phyloP scores from a whole-genome alignment of 2,888 invertebrate species.

The Agonum fuliginosum region DNA sequence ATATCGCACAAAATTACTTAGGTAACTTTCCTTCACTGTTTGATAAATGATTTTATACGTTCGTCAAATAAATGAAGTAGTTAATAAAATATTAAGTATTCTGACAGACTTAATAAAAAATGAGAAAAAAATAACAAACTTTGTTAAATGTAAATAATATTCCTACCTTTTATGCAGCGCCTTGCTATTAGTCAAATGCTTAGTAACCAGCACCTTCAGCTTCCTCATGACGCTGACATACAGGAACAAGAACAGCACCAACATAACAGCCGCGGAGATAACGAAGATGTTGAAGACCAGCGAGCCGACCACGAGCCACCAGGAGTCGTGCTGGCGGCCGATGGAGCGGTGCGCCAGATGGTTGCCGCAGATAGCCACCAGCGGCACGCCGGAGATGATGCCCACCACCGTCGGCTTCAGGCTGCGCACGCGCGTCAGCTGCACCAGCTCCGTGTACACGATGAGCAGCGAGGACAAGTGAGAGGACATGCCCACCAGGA shows the following conservation, averaged over 20 bases:
- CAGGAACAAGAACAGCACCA: constrained; percentile 80
- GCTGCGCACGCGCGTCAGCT: constrained; percentile 74
- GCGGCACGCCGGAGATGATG: constrained; percentile 82
- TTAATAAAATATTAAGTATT: no score
- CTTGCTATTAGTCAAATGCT: constrained; percentile 77
- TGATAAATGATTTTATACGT: no score
- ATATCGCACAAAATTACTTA: no score
- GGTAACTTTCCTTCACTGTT: no score
- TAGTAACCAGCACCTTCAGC: constrained; percentile 76
- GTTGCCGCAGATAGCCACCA: constrained; percentile 80
- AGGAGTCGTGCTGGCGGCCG: constrained; percentile 76
- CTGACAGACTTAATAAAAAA: no score
- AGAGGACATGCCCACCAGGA: constrained; percentile 81
- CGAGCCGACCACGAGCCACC: constrained; percentile 79
- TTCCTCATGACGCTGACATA: constrained; percentile 81
- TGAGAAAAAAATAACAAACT: no score
- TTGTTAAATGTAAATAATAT: no score
- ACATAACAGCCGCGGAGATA: constrained; percentile 81
- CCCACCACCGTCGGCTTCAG: constrained; percentile 80
- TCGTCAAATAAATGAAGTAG: no score
- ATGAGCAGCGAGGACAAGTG: constrained; percentile 83
- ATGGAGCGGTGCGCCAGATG: constrained; percentile 80
- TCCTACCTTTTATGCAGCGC: constrained; percentile 76
- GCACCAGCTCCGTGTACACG: constrained; percentile 82
- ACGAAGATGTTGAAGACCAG: constrained; percentile 80